Evolutionary conservation across 2,113 vertebrate genomes (phyloP).

Genomic region (Scortum barcoo): DNA sequence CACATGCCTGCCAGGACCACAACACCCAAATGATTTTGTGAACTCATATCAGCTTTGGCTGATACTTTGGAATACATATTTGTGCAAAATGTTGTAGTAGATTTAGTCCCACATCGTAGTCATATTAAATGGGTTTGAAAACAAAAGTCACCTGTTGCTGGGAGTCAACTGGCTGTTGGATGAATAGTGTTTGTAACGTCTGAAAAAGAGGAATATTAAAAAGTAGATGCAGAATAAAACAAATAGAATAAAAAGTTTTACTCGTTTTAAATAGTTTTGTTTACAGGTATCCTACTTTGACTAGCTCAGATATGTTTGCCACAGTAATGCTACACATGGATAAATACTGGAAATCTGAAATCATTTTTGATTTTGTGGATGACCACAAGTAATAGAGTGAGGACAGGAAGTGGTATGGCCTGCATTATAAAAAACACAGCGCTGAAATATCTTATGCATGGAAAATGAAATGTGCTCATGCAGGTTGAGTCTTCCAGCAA

Average conservation of each 20-base stretch:
- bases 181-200: background rate
- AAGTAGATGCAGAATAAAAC: background rate
- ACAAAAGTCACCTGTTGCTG: background rate
- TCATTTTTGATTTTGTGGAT: conserved; percentile 38
- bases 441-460: conserved; percentile 62
- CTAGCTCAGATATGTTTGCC: background rate
- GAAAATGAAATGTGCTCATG: conserved; percentile 65
- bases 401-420: conserved; percentile 10
- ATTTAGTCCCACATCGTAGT: too few relatives aligned
- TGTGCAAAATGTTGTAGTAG: too few relatives aligned
- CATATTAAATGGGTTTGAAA: too few relatives aligned
- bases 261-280: background rate
- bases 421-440: conserved; percentile 38
- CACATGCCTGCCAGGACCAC: too few relatives aligned
- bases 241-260: background rate
- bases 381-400: conserved; percentile 39
- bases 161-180: background rate
- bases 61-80: too few relatives aligned
- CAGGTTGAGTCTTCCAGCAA: conserved; percentile 46
- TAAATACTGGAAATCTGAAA: conserved; percentile 36
- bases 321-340: background rate
- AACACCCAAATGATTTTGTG: too few relatives aligned
- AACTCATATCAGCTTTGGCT: too few relatives aligned
- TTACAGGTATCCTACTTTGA: conserved; percentile 22
- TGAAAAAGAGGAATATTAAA: background rate